phyloP scores from a whole-genome alignment of 2,113 vertebrate species.

The Osmerus mordax region DNA sequence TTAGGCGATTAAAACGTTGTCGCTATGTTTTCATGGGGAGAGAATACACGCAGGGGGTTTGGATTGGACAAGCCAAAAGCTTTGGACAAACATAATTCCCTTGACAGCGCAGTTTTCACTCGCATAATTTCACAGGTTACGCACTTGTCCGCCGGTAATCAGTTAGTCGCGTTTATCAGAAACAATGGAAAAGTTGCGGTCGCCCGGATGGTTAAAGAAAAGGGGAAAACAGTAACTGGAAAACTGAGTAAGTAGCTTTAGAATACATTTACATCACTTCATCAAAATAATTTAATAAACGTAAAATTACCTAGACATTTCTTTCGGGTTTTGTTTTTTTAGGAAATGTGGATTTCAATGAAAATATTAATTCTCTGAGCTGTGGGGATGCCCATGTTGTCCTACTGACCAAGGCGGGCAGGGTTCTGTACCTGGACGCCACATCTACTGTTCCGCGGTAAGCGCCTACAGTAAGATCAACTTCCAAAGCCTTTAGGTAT shows the following conservation, averaged over 20 bases:
- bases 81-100: background rate
- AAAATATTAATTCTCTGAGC: background rate
- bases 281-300: background rate
- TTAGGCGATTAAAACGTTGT: background rate
- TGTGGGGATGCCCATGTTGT: background rate
- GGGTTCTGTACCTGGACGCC: background rate
- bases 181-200: conserved; percentile 5
- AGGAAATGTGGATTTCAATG: background rate
- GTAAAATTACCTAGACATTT: background rate
- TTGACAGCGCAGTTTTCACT: background rate
- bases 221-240: background rate
- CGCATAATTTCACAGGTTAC: background rate
- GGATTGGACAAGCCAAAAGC: background rate
- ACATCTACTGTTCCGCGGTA: conserved; percentile 2
- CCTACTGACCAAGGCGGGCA: background rate
- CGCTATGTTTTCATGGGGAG: conserved; percentile 19
- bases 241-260: conserved; percentile 3
- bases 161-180: background rate
- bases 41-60: background rate
- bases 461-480: background rate
- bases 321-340: background rate
- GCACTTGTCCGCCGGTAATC: background rate
- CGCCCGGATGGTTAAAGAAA: background rate
- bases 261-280: background rate
- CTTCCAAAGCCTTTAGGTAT: background rate